Evolutionary conservation across 1,140 invertebrate genomes (phyloP).

Genomic region (Ericerus pela): DNA sequence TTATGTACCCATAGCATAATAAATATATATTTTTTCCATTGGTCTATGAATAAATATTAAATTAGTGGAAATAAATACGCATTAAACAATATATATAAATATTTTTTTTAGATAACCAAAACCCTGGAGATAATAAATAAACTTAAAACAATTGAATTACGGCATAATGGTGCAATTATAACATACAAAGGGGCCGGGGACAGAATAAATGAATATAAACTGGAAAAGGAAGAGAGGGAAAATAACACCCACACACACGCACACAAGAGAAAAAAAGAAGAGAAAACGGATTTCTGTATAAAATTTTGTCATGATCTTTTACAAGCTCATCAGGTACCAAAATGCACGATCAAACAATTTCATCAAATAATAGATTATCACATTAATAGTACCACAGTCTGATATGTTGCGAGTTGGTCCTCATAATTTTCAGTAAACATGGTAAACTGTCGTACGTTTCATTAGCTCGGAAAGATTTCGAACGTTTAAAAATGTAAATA

Average conservation of each 20-base stretch:
- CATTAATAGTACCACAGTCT: slow-evolving; percentile 7
- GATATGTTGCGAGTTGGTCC: slow-evolving; percentile 7
- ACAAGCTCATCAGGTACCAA: too few relatives aligned
- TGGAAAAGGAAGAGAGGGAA: background rate
- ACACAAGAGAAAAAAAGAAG: background rate
- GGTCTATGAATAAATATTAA: too few relatives aligned
- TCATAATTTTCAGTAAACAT: background rate
- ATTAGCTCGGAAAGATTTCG: too few relatives aligned
- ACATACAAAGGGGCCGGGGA: too few relatives aligned
- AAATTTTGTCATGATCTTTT: background rate
- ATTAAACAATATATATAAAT: slow-evolving; percentile 1
- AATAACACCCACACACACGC: background rate
- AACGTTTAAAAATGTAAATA: too few relatives aligned
- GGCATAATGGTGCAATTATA: slow-evolving; percentile 6
- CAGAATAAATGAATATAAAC: background rate
- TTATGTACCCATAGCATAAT: slow-evolving; percentile 1
- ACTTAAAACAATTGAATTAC: background rate
- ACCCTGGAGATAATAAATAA: slow-evolving; percentile 1
- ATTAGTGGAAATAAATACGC: slow-evolving; percentile 10
- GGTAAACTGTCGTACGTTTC: too few relatives aligned
- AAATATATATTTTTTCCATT: slow-evolving; percentile 7
- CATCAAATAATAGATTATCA: too few relatives aligned
- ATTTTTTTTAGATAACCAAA: slow-evolving; percentile 2
- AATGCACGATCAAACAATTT: too few relatives aligned
- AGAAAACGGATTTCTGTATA: background rate